phyloP scores from a whole-genome alignment of 2,797 vertebrate genomes.

The Acestrorhynchus altus region DNA sequence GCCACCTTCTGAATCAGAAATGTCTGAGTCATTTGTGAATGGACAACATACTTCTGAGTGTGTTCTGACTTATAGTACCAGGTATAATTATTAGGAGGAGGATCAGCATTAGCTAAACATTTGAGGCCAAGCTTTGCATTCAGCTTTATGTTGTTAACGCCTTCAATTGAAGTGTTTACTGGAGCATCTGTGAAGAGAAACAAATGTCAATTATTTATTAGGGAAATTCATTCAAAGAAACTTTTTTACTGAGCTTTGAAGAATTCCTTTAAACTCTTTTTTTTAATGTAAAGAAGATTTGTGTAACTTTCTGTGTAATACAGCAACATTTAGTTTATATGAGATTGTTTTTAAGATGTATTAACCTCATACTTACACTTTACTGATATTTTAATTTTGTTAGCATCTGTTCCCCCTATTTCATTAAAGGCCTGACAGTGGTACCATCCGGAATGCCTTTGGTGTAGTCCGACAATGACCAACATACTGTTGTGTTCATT shows the following conservation, averaged over 20 bases:
- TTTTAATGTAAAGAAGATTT: too few relatives aligned
- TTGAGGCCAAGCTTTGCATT: fast-evolving
- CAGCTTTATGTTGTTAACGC: neutral
- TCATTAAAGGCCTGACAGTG: constrained; percentile 41
- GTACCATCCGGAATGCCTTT: constrained; percentile 39
- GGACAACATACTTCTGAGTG: neutral
- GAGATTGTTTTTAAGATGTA: too few relatives aligned
- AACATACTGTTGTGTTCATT: fast-evolving
- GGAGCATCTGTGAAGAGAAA: constrained; percentile 65
- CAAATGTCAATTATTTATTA: neutral
- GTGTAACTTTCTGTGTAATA: too few relatives aligned
- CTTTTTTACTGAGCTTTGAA: too few relatives aligned
- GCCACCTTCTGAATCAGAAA: fast-evolving
- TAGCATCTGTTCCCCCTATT: neutral
- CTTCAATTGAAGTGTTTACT: neutral
- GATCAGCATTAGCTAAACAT: constrained; percentile 62
- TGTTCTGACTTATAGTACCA: constrained; percentile 55
- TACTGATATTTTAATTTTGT: fast-evolving
- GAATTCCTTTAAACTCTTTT: too few relatives aligned
- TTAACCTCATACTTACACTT: constrained; percentile 64
- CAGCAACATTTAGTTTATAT: too few relatives aligned
- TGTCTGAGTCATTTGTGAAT: fast-evolving
- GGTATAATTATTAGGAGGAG: fast-evolving
- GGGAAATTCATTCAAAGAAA: too few relatives aligned
- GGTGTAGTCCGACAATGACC: fast-evolving